Percentiles rank a stretch among this genome's conserved stretches.
phyloP scores from a whole-genome alignment of 2,113 vertebrate genomes.

The Zapus hudsonius region DNA sequence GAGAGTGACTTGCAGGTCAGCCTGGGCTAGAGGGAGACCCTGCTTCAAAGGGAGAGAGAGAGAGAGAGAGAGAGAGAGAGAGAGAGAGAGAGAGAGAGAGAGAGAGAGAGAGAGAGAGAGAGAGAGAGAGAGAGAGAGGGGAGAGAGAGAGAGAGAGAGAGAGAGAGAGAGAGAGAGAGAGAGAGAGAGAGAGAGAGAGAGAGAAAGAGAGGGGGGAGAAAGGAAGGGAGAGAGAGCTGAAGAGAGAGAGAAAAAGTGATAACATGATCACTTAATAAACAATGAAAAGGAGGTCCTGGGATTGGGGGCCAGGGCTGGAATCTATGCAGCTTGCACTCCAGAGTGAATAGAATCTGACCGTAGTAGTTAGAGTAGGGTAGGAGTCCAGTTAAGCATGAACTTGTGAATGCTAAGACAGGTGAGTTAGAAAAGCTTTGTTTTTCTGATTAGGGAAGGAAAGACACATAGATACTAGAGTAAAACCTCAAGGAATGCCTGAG shows the following conservation, averaged over 20 bases:
- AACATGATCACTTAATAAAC: background rate
- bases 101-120: background rate
- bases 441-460: background rate
- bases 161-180: too few species aligned
- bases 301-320: background rate
- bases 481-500: background rate
- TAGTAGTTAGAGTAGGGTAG: background rate
- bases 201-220: fast-evolving
- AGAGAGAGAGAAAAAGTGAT: too few species aligned
- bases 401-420: background rate
- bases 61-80: background rate
- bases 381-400: background rate
- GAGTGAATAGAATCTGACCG: background rate
- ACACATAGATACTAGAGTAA: background rate
- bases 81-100: background rate
- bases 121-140: background rate
- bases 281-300: background rate
- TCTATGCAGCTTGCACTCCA: background rate
- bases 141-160: background rate
- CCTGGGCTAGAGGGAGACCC: too few species aligned
- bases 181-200: background rate
- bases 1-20: too few species aligned
- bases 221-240: background rate
- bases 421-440: background rate
- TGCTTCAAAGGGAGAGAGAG: too few species aligned